Percentiles rank a stretch among this genome's conserved stretches.
phyloP scores from a whole-genome alignment of 2,888 invertebrate species.

The Cyaniris semiargus region DNA sequence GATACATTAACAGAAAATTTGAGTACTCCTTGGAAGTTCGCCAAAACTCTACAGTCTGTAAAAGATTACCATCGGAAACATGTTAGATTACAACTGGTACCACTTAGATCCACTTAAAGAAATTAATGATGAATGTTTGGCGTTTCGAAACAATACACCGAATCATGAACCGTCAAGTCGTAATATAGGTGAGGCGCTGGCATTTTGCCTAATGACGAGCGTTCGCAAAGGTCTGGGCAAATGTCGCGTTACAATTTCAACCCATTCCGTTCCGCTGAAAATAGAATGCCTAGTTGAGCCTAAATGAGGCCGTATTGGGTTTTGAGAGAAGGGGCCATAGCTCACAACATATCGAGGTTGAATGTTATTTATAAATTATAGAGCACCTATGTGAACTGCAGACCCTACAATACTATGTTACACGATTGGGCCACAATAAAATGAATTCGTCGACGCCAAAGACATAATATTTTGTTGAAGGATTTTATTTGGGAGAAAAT shows the following conservation, averaged over 20 bases:
- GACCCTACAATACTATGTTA: not conserved
- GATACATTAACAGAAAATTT: not conserved
- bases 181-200: constrained; percentile 36
- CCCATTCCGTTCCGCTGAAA: constrained; percentile 25
- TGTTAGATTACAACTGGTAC: not conserved
- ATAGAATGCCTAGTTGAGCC: constrained; percentile 17
- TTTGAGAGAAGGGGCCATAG: not conserved
- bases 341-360: not conserved
- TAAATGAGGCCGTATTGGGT: not conserved
- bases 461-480: not conserved
- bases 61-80: not conserved
- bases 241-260: constrained; percentile 34
- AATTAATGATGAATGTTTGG: constrained; percentile 23
- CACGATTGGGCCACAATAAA: not conserved
- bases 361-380: not conserved
- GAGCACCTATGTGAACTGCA: not conserved
- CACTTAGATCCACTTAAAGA: not conserved
- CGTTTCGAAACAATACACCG: constrained; percentile 23
- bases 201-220: constrained; percentile 35
- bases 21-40: not conserved
- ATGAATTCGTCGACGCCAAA: not conserved
- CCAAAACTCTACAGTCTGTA: not conserved
- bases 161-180: constrained; percentile 26
- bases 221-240: constrained; percentile 32
- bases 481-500: not conserved